phyloP scores from a whole-genome alignment of 2,888 invertebrate genomes.

The Pteria penguin region DNA sequence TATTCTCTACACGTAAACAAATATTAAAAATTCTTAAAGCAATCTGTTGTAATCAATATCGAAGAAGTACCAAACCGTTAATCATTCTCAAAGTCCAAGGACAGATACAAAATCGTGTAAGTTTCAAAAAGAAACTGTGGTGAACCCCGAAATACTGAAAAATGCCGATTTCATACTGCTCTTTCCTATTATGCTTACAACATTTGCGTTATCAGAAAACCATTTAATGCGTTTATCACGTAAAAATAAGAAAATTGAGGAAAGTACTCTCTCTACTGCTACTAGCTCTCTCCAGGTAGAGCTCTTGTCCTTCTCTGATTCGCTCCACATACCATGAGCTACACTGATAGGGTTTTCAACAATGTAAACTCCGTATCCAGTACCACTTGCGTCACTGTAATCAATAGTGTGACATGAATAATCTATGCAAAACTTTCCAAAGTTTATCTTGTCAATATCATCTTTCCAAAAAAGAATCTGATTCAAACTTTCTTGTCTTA shows the following conservation, averaged over 20 bases:
- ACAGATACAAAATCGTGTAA: no score
- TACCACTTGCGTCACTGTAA: constrained; percentile 35
- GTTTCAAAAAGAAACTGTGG: no score
- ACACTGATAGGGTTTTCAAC: constrained; percentile 29
- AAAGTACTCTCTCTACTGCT: constrained; percentile 37
- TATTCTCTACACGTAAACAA: constrained; percentile 35
- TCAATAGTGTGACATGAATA: constrained; percentile 15
- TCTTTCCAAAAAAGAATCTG: constrained; percentile 33
- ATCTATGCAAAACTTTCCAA: constrained; percentile 1
- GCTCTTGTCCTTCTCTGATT: constrained; percentile 34
- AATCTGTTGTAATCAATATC: constrained; percentile 42
- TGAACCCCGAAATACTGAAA: no score
- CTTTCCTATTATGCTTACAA: constrained; percentile 35
- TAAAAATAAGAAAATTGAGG: constrained; percentile 33
- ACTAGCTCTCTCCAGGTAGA: constrained; percentile 30
- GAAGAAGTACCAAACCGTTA: no score
- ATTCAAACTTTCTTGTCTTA: constrained; percentile 18
- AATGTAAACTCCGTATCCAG: constrained; percentile 39
- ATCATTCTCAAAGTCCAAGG: no score
- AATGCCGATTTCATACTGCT: constrained; percentile 43
- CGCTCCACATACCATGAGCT: constrained; percentile 43
- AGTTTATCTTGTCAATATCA: constrained; percentile 11
- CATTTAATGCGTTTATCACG: constrained; percentile 41
- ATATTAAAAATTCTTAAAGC: constrained; percentile 24
- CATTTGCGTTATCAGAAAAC: no score